A percentile compares a stretch with the other conserved stretches of the same genome.
Conservation (phyloP, 92 coral and sea anemone species). For the Umimayanthus kanabou region DNA sequence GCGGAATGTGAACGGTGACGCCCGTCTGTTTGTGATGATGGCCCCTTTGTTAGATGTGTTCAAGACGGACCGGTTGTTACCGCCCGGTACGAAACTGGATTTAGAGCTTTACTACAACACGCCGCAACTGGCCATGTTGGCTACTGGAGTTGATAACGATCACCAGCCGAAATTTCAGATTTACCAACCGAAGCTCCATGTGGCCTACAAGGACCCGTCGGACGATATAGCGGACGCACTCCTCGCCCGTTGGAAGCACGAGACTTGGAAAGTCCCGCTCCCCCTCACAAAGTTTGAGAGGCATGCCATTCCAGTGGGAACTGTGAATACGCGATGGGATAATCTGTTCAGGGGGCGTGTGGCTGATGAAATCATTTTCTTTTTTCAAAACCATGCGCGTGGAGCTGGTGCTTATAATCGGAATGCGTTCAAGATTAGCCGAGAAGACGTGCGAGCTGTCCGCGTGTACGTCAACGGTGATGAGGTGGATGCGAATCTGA, state of each 20-base stretch:
- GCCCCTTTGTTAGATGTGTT: too few relatives aligned
- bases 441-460: neutral
- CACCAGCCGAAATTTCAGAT: neutral
- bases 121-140: too few relatives aligned
- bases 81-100: too few relatives aligned
- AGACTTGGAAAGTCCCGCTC: neutral
- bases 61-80: too few relatives aligned
- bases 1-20: too few relatives aligned
- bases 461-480: slow-evolving; percentile 27
- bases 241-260: neutral
- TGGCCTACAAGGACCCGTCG: neutral
- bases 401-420: neutral
- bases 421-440: slow-evolving; percentile 15
- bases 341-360: slow-evolving; percentile 32
- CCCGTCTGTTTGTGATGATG: too few relatives aligned
- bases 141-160: too few relatives aligned
- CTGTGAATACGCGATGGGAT: neutral
- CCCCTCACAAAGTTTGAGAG: neutral
- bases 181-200: neutral
- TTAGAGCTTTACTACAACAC: too few relatives aligned
- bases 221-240: neutral
- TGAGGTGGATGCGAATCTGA: slow-evolving; percentile 7
- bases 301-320: too few relatives aligned
- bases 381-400: slow-evolving; percentile 11
- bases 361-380: slow-evolving; percentile 33